Percentiles rank a stretch among this genome's conserved stretches.
Evolutionary conservation across 2,797 vertebrate species (phyloP).

Genomic region (Rhabdomys pumilio): DNA sequence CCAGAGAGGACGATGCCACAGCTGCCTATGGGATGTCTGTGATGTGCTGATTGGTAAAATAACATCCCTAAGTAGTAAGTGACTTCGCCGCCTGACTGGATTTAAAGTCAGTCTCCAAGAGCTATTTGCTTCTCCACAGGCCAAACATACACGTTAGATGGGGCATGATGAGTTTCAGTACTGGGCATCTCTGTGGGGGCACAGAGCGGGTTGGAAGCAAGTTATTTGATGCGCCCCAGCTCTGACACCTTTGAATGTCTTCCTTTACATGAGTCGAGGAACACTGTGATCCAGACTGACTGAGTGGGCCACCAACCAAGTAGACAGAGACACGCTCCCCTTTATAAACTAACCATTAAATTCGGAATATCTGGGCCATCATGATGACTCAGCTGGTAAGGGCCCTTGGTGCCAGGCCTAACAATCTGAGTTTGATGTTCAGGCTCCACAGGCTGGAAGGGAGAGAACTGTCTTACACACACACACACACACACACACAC

Average conservation of each 20-base stretch:
- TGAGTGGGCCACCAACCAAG: neutral
- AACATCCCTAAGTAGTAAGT: neutral
- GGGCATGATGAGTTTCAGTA: neutral
- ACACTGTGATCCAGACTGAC: neutral
- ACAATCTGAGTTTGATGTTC: neutral
- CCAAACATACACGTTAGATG: neutral
- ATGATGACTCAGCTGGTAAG: neutral
- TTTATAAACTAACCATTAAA: neutral
- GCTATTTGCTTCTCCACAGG: neutral
- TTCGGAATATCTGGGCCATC: neutral
- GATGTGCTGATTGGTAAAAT: neutral
- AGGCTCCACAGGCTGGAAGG: neutral
- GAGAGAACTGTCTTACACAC: neutral
- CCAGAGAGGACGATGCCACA: neutral
- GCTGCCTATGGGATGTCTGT: neutral
- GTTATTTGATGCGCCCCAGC: neutral
- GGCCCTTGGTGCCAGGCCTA: neutral
- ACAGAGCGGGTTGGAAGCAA: fast-evolving
- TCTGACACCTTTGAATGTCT: neutral
- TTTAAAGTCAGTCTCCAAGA: neutral
- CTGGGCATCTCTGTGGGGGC: neutral
- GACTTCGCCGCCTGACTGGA: neutral
- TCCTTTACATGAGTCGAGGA: neutral
- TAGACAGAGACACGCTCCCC: neutral
- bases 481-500: neutral